phyloP scores from a whole-genome alignment of 1,140 invertebrate genomes.

The Proales similis region DNA sequence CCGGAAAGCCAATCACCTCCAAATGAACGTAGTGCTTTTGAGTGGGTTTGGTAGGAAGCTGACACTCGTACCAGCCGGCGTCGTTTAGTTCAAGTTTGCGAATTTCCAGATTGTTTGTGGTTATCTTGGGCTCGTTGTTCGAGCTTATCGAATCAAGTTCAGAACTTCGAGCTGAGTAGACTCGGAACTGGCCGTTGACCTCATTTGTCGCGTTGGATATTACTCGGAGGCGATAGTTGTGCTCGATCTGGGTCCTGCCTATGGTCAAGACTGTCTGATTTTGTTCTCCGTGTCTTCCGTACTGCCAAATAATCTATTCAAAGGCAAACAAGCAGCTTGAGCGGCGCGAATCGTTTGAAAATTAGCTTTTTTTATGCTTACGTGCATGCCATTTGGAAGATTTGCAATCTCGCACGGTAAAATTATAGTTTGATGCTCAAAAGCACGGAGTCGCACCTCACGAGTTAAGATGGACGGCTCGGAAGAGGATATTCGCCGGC shows the following conservation, averaged over 20 bases:
- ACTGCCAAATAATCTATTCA: slow-evolving; percentile 35
- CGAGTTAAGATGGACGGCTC: slow-evolving; percentile 15
- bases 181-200: too few relatives aligned
- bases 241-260: slow-evolving; percentile 16
- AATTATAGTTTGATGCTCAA: slow-evolving; percentile 18
- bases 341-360: too few relatives aligned
- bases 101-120: slow-evolving; percentile 30
- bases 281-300: slow-evolving; percentile 2
- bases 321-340: too few relatives aligned
- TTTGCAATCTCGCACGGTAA: slow-evolving; percentile 18
- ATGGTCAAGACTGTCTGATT: slow-evolving; percentile 35
- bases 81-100: slow-evolving; percentile 3
- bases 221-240: slow-evolving; percentile 2
- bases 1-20: slow-evolving; percentile 10
- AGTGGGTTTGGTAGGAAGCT: slow-evolving; percentile 32
- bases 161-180: not conserved
- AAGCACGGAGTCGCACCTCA: not conserved
- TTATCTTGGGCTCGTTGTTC: not conserved
- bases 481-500: not conserved
- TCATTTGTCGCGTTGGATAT: slow-evolving; percentile 5
- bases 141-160: not conserved
- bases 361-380: too few relatives aligned
- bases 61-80: slow-evolving; percentile 34
- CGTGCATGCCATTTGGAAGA: slow-evolving; percentile 3
- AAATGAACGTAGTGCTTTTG: slow-evolving; percentile 27